Conservation (phyloP, 2,888 invertebrate genomes). For the Sicus ferrugineus region DNA sequence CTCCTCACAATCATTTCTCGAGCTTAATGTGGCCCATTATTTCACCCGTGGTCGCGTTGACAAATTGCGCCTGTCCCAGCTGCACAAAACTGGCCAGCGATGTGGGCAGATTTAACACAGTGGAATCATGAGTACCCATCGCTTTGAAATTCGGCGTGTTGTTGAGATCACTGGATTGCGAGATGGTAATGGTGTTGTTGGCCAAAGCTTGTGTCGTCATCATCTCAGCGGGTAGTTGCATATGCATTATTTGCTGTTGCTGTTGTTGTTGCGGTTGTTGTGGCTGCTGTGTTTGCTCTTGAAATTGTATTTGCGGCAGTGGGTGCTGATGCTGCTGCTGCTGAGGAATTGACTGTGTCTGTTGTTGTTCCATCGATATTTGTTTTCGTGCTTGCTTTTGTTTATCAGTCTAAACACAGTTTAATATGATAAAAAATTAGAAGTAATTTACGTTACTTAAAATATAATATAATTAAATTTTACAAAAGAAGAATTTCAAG, state of each 20-base stretch:
- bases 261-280: conserved; percentile 48
- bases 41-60: conserved; percentile 53
- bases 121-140: conserved; percentile 52
- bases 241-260: conserved; percentile 59
- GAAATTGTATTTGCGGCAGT: conserved; percentile 41
- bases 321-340: conserved; percentile 39
- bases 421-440: neutral
- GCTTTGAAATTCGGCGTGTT: conserved; percentile 48
- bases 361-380: neutral
- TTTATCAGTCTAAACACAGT: conserved; percentile 1
- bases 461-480: neutral
- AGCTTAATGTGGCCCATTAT: conserved; percentile 59
- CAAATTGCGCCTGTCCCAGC: conserved; percentile 58
- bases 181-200: conserved; percentile 61
- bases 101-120: conserved; percentile 57
- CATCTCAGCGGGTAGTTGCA: conserved; percentile 53
- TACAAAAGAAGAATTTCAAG: no score
- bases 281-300: conserved; percentile 45
- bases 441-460: neutral
- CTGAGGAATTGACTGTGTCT: conserved; percentile 35
- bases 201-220: conserved; percentile 57
- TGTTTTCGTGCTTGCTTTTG: neutral
- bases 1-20: conserved; percentile 52
- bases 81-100: conserved; percentile 60
- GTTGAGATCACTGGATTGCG: conserved; percentile 51